These are phyloP conservation scores for Diaprepes abbreviatus DNA, from an alignment of 2,888 invertebrate genomes.

Conservation along the genomic window DNA sequence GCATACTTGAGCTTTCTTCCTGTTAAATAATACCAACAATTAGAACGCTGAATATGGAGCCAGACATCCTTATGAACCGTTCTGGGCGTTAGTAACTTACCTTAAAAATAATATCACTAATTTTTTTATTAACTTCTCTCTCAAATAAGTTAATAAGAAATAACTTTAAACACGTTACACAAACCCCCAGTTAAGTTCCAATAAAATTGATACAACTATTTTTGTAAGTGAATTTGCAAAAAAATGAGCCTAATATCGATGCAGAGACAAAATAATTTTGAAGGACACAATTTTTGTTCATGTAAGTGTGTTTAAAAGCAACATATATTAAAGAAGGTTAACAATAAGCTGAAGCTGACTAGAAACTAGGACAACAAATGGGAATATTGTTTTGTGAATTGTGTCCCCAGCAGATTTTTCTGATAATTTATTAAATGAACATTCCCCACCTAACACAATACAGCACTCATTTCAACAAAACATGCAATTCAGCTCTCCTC, in stretches of 20 bases:
- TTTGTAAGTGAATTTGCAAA: neutral
- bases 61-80: slow-evolving; percentile 20
- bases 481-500: slow-evolving; percentile 30
- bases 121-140: slow-evolving; percentile 44
- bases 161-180: slow-evolving; percentile 44
- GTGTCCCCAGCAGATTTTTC: slow-evolving; percentile 13
- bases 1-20: slow-evolving; percentile 32
- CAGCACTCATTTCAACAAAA: slow-evolving; percentile 27
- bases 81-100: slow-evolving; percentile 43
- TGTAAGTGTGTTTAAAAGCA: slow-evolving; percentile 2
- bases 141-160: slow-evolving; percentile 45
- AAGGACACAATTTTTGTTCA: slow-evolving; percentile 8
- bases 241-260: slow-evolving; percentile 12
- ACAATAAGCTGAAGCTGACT: slow-evolving; percentile 41
- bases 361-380: slow-evolving; percentile 33
- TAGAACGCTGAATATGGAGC: slow-evolving; percentile 39
- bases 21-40: slow-evolving; percentile 30
- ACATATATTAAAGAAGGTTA: slow-evolving; percentile 13
- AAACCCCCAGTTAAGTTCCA: slow-evolving; percentile 38
- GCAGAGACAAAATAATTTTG: neutral
- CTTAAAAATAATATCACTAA: slow-evolving; percentile 50
- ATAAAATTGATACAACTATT: slow-evolving; percentile 7
- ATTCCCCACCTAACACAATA: slow-evolving; percentile 17
- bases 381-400: slow-evolving; percentile 10
- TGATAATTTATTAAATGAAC: neutral